Base-by-base conservation (phyloP, 1,140 invertebrate genomes). In the Drosophila varians region DNA sequence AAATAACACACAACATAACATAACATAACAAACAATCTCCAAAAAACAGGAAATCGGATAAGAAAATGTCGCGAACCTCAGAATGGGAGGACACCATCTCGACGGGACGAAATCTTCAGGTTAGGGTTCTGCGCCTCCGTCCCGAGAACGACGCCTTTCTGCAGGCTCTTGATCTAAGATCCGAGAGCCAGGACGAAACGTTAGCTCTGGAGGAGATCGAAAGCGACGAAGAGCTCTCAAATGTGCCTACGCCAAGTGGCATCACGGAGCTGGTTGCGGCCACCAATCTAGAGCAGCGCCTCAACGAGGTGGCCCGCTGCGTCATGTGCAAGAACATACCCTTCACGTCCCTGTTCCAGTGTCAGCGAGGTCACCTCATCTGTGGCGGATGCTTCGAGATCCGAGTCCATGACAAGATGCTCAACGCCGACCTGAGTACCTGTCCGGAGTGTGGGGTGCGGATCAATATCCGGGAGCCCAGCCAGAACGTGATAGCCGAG, bases 361-460 rank as follows among this genome's bases (percentile, higher is more conserved):
- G 75, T 38, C 18, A 28, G 0, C 14, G 28, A 3, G 36, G 25
- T 0, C 75, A 77, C 16, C 26, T 49, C 9, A 42, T 77, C n/a
- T 77, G 75, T 12, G 47, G 36, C 1, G 72, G 72, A 14, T 77
- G 75, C 47, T 75, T 61, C 23, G 65, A 75, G 6, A 61, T 72
- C 0, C 72, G 61, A 0, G 42, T 72, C 16, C 34, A 65, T 31
- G 60, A 77, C 54, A 74, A 70, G 25, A 58, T 43, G 54, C 58
- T 65, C 11, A 48, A 40, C 31, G 1, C 4, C 0, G 6, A 11
- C 7, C 18, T 71, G 7, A 54, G 72, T 28, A 77, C 72, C 9
- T 77, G 75, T 25, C 42, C 66, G 4, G 1, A 8, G 23, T 77
- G 75, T 19, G 1, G 8, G 0, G 66, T 49, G 2, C 34, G 54